A percentile compares a stretch with the other conserved stretches of the same genome.
Conservation (phyloP, 2,888 invertebrate genomes). For the Epirrhoe alternata region DNA sequence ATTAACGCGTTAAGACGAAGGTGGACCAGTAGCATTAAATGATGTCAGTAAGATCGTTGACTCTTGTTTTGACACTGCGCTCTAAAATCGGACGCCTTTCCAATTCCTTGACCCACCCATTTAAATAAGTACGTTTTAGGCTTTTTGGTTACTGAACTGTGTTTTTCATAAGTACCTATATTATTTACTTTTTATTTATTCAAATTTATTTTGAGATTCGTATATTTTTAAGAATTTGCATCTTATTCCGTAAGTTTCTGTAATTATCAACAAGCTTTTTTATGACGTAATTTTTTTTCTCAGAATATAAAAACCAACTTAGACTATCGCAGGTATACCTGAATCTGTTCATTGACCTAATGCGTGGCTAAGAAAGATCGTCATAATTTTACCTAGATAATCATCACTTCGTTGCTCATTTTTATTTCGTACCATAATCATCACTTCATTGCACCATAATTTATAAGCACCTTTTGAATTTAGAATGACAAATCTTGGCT, state of each 20-base stretch:
- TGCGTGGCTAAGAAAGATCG: neutral
- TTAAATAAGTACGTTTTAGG: neutral
- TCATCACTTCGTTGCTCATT: neutral
- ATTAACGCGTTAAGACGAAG: too few relatives aligned
- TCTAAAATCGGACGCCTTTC: constrained; percentile 20
- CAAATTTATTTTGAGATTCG: too few relatives aligned
- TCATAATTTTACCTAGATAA: neutral
- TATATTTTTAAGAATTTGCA: too few relatives aligned
- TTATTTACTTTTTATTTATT: too few relatives aligned
- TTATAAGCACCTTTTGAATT: neutral
- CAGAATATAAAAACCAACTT: too few relatives aligned
- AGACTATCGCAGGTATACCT: neutral
- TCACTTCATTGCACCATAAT: neutral
- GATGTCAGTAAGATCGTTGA: constrained; percentile 18
- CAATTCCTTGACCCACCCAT: constrained; percentile 22
- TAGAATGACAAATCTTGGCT: constrained; percentile 16
- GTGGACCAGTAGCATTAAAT: too few relatives aligned
- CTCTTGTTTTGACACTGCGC: constrained; percentile 14
- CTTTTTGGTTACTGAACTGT: constrained; percentile 3
- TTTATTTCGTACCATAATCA: too few relatives aligned
- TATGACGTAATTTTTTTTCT: too few relatives aligned
- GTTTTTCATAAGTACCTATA: neutral
- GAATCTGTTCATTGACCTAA: neutral
- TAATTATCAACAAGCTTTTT: too few relatives aligned
- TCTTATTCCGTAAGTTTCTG: too few relatives aligned